Base-by-base conservation (phyloP, 1,140 invertebrate species). In the Phymastichus coffea region DNA sequence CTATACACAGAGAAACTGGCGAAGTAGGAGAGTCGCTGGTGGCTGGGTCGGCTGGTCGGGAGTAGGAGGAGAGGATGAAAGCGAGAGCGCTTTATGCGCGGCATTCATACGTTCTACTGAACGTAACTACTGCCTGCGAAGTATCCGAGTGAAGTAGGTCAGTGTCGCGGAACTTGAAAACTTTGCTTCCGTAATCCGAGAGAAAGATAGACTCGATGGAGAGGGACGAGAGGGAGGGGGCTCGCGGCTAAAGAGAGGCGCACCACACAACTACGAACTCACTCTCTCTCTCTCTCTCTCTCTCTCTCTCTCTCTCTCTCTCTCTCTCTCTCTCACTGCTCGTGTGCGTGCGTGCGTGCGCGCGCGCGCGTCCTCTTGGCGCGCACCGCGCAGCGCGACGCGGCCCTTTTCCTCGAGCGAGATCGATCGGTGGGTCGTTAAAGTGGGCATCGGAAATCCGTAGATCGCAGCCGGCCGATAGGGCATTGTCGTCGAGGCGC, bases 111-210 rank as follows among this genome's bases (percentile, higher is more conserved):
- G 67, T 70, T 69, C 65, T 64, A 64, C 64, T 66, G 68, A 69
- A 69, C 70, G 70, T 72, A 70, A 72, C 70, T 72, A 72, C 70
- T 70, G 69, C 68, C 73, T 72, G 68, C 20, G 64, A 70, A 73
- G 71, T 73, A 71, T 71, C 65, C 65, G 63, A 64, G 63, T 65
- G 76, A 79, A 78, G 74, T 79, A 75, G 78, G 77, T 80, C 77
- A 79, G 75, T 78, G 76, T 80, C 78, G 74, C 70, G 71, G 75
- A 79, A 77, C 76, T 79, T 77, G 76, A 78, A 79, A 79, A 79
- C 74, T 78, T 78, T 66, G 74, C 76, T 78, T 78, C 76, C 76
- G 77, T 78, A 79, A 79, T 79, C 74, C 69, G 75, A 78, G 69
- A 28, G 56, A 56, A 54, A 12, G 20, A n/a, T n/a, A n/a, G n/a